These are phyloP conservation scores for Laspeyria flexula DNA, from an alignment of 2,888 invertebrate species.

Conservation along the genomic window DNA sequence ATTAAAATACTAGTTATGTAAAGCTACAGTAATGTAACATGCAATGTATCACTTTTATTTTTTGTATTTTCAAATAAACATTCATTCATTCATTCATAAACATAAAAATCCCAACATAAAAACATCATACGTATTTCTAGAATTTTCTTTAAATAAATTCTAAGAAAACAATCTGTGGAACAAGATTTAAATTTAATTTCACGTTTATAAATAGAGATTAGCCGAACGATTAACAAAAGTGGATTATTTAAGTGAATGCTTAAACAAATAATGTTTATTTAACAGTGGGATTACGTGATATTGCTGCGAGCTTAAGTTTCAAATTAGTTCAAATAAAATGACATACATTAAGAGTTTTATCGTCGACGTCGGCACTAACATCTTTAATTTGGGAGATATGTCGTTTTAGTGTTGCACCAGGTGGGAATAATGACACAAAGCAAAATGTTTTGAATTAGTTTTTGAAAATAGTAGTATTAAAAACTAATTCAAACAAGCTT, in stretches of 20 bases:
- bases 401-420: slow-evolving; percentile 26
- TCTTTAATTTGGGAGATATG: slow-evolving; percentile 41
- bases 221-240: slow-evolving; percentile 12
- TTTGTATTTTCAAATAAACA: too few relatives aligned
- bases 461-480: too few relatives aligned
- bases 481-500: too few relatives aligned
- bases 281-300: slow-evolving; percentile 30
- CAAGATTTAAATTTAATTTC: slow-evolving; percentile 7
- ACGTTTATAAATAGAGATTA: slow-evolving; percentile 4
- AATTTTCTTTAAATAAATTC: neutral
- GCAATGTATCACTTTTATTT: too few relatives aligned
- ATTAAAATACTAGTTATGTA: too few relatives aligned
- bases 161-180: neutral
- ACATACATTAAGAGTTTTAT: slow-evolving; percentile 31
- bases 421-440: neutral
- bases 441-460: neutral
- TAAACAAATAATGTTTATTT: slow-evolving; percentile 11
- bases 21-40: too few relatives aligned
- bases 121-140: too few relatives aligned
- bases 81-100: too few relatives aligned
- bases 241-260: neutral
- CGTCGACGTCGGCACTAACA: slow-evolving; percentile 12
- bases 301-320: slow-evolving; percentile 17
- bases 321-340: slow-evolving; percentile 36
- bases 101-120: too few relatives aligned